These are phyloP conservation scores for Drosophila setifemur DNA, from an alignment of 1,140 invertebrate species.

Conservation along the genomic window DNA sequence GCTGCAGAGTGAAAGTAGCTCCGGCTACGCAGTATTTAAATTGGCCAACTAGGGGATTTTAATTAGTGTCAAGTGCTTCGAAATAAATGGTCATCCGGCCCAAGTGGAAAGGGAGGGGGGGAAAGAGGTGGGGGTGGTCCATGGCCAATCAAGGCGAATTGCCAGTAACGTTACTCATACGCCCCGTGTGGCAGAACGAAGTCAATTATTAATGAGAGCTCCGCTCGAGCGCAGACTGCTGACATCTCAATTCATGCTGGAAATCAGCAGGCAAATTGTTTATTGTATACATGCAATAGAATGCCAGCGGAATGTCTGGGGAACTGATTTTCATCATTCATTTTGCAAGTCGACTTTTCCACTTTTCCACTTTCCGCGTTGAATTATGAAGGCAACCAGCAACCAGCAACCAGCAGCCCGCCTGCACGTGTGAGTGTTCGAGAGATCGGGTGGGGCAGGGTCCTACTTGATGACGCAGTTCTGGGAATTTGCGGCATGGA, in stretches of 20 bases:
- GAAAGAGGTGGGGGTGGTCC: background rate
- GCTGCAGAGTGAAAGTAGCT: slow-evolving; percentile 32
- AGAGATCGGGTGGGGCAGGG: background rate
- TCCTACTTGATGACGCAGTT: slow-evolving; percentile 52
- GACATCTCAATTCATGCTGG: slow-evolving; percentile 62
- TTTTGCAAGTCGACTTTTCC: slow-evolving; percentile 54
- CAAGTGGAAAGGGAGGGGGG: background rate
- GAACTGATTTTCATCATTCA: slow-evolving; percentile 75
- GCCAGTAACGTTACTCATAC: slow-evolving; percentile 56
- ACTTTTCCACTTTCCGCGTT: slow-evolving; percentile 57
- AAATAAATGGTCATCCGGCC: slow-evolving; percentile 31
- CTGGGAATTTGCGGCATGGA: slow-evolving; percentile 50
- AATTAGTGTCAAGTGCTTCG: slow-evolving; percentile 65
- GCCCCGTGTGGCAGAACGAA: slow-evolving; percentile 37
- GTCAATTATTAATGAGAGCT: slow-evolving; percentile 66
- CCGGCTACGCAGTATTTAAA: slow-evolving; percentile 56
- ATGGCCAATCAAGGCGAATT: slow-evolving; percentile 51
- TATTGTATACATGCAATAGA: slow-evolving; percentile 61
- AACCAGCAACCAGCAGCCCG: background rate
- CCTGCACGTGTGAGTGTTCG: background rate
- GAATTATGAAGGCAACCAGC: slow-evolving; percentile 60
- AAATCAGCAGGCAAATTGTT: slow-evolving; percentile 52
- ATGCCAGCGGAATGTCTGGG: slow-evolving; percentile 54
- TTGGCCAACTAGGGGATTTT: slow-evolving; percentile 65
- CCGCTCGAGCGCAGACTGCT: slow-evolving; percentile 48